Evolutionary conservation across 2,888 invertebrate species (phyloP).

Genomic region (Pristionchus fissidentatus): DNA sequence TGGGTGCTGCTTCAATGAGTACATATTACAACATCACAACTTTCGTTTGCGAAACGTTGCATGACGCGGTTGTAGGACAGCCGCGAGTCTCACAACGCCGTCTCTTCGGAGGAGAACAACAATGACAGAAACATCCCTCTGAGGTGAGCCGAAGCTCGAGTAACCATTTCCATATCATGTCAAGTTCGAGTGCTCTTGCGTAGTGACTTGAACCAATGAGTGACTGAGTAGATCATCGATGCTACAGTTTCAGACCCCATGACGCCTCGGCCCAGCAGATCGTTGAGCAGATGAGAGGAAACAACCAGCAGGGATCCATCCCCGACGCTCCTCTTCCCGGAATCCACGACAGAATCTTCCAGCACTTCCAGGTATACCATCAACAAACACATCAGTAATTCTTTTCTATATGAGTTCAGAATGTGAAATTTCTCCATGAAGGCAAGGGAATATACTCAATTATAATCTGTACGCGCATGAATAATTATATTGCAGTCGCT

Average conservation of each 20-base stretch:
- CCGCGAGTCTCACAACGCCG: neutral
- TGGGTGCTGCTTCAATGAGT: neutral
- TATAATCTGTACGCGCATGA: neutral
- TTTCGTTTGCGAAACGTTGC: too few relatives aligned
- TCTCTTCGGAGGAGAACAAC: neutral
- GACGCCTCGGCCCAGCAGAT: conserved; percentile 47
- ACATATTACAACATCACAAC: too few relatives aligned
- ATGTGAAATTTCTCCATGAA: neutral
- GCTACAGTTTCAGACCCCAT: conserved; percentile 7
- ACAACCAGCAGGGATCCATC: neutral
- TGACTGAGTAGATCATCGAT: too few relatives aligned
- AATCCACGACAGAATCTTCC: conserved; percentile 47
- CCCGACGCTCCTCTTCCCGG: conserved; percentile 44
- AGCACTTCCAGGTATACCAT: conserved; percentile 42
- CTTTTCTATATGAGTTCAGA: neutral
- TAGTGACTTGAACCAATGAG: neutral
- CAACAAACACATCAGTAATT: neutral
- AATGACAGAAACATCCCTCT: conserved; percentile 40
- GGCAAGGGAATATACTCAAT: neutral
- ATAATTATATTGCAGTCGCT: neutral
- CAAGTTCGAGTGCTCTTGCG: neutral
- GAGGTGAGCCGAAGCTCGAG: too few relatives aligned
- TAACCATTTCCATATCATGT: neutral
- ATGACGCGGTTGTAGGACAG: conserved; percentile 31
- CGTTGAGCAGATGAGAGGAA: conserved; percentile 44